Conservation (phyloP, 1,140 invertebrate genomes). For the Tetranychus urticae region DNA sequence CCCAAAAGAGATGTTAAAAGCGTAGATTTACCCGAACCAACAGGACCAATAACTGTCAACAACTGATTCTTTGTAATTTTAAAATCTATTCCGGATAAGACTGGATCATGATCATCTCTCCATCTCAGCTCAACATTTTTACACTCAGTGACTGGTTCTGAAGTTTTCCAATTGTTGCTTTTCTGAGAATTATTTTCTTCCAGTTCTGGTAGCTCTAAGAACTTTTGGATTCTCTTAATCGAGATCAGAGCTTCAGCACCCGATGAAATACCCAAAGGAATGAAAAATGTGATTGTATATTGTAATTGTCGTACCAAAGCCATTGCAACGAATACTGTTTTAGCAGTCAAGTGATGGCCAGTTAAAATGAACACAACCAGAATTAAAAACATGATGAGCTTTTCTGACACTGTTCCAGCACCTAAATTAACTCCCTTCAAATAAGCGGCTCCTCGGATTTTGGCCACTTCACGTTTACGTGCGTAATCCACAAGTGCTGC, state of each 20-base stretch:
- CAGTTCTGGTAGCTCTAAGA: slow-evolving; percentile 19
- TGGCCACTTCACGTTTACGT: slow-evolving; percentile 22
- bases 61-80: slow-evolving; percentile 35
- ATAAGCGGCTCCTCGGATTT: slow-evolving; percentile 38
- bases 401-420: slow-evolving; percentile 25
- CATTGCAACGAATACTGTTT: slow-evolving; percentile 48
- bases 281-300: slow-evolving; percentile 36
- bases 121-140: no score
- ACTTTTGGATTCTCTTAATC: slow-evolving; percentile 28
- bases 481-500: slow-evolving; percentile 32
- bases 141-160: neutral
- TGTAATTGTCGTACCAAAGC: slow-evolving; percentile 41
- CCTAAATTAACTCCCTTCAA: slow-evolving; percentile 37
- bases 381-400: slow-evolving; percentile 43
- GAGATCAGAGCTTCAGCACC: slow-evolving; percentile 29
- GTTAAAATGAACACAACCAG: slow-evolving; percentile 38
- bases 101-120: no score
- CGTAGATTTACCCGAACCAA: slow-evolving; percentile 38
- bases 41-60: slow-evolving; percentile 45
- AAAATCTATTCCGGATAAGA: slow-evolving; percentile 31
- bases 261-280: slow-evolving; percentile 36
- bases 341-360: slow-evolving; percentile 35
- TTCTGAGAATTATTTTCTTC: slow-evolving; percentile 2
- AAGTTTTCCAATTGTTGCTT: neutral
- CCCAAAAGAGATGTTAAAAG: slow-evolving; percentile 15